Evolutionary conservation across 2,113 vertebrate species (phyloP), one percentile per base, ranked within the genome.

Genomic region (Myxocyprinus asiaticus): DNA sequence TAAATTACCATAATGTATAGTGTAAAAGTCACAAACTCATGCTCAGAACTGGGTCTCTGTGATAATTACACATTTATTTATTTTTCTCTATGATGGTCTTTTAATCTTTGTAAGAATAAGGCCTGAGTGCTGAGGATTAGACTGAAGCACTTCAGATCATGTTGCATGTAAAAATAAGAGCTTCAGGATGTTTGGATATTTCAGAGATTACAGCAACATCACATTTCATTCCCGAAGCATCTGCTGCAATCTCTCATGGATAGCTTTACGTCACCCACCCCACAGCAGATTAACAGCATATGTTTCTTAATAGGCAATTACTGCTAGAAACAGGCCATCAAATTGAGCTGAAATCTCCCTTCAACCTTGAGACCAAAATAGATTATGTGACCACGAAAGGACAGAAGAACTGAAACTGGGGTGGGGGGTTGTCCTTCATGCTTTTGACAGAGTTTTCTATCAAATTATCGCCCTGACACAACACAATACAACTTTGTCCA

Each of bases 231-330:
- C 62, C 22, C 33, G 58, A 62, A 58, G 66, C 61, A 6, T 73
- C 61, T 15, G 67, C 59, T 51, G 51, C 48, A 45, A 67, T 51
- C 51, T 72, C 42, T 61, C 59, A 55, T 68, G 59, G 42, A 9
- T 33, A 50, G n/a, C 11, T 64, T 82, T 47, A 71, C 66, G 9
- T 81, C 64, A 82, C 14, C 43, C 59, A 44, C 45, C 59, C 17
- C 6, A 22, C 44, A 33, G 67, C 64, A 81, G 56, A 81, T 74
- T 77, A 78, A 50, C 67, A 72, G 62, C 84, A 85, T 78, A 66
- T 85, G 81, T 80, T 78, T 33, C 9, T 15, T 50, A 42, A 59
- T 15, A 42, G 51, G 72, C 9, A 11, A 65, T 61, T 59, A 68
- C 72, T 81, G 15, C 44, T 48, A 68, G 55, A 66, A 68, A 73